Conservation (phyloP, 2,888 invertebrate species). For the Xiphydria camelus region DNA sequence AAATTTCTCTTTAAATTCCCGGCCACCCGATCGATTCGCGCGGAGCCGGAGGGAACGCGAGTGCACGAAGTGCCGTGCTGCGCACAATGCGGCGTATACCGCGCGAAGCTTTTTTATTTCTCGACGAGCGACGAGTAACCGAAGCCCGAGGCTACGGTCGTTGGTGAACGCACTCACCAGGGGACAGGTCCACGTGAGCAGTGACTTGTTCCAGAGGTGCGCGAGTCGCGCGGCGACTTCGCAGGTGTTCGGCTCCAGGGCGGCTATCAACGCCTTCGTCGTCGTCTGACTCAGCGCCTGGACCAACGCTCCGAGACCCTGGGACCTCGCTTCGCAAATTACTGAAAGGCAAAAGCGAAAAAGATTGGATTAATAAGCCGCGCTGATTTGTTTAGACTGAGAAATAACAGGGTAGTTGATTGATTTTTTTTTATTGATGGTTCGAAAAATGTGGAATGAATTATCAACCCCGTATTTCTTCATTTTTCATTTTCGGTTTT, state of each 20-base stretch:
- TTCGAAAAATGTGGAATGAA: no score
- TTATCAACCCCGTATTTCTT: no score
- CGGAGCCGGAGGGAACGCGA: no score
- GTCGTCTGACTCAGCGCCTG: conserved; percentile 55
- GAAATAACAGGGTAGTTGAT: no score
- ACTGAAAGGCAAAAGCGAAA: conserved; percentile 58
- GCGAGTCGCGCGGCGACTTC: conserved; percentile 59
- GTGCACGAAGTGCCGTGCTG: background rate
- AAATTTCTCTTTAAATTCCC: no score
- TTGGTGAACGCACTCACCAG: conserved; percentile 54
- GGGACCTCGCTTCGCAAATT: conserved; percentile 56
- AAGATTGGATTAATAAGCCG: no score
- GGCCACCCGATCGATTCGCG: no score
- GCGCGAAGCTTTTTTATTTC: background rate
- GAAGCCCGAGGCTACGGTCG: background rate
- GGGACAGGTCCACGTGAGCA: conserved; percentile 64
- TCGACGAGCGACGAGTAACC: no score
- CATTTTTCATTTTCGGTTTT: no score
- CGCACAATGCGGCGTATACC: background rate
- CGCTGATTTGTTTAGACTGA: no score
- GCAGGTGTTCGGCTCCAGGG: conserved; percentile 60
- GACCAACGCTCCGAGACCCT: conserved; percentile 58
- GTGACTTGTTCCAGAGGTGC: conserved; percentile 59
- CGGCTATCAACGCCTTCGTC: conserved; percentile 59
- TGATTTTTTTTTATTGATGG: no score